Evolutionary conservation across 2,797 vertebrate genomes (phyloP), one percentile per base, ranked within the genome.

Genomic region (Graptemys geographica): DNA sequence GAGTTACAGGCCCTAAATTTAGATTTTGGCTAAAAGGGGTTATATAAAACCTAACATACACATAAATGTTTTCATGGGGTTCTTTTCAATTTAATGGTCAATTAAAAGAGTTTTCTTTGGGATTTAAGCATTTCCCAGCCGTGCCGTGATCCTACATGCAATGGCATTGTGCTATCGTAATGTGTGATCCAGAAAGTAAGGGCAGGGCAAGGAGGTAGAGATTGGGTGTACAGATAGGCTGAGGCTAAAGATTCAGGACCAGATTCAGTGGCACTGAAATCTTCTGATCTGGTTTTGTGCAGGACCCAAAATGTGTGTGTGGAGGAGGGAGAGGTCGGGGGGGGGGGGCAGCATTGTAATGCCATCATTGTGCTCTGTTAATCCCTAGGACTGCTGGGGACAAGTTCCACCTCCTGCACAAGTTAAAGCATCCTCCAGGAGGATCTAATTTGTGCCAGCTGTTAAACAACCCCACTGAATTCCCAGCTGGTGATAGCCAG

Each of bases 41-140:
- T 96, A 96, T 79, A 83, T 91, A 95, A 97, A 97, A 72, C 23
- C 72, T 82, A 51, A 8, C 59, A 53, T 28, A 16, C 5, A 72
- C 56, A 23, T 11, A 31, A 8, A 21, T 62, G 49, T 65, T 95
- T 93, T 93, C 85, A 89, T 83, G 69, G 10, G 83, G 76, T 41
- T 56, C 31, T 51, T 90, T 94, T 93, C 78, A 78, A 78, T 78
- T 31, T 16, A 78, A 31, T 49, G 44, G 74, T 23, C 44, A 78
- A 78, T 78, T 49, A 49, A 47, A 78, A 28, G 11, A 85, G 69
- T 81, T 31, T 59, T 90, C 81, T 49, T 78, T 80, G 82, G 72
- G 82, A 95, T 92, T 91, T 65, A 85, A 33, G 51, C 1, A 2
- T 84, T 65, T 82, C 23, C n/a, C 56, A 23, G 59, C 0, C 7